phyloP scores from a whole-genome alignment of 2,888 invertebrate genomes.

The Empis stercorea region DNA sequence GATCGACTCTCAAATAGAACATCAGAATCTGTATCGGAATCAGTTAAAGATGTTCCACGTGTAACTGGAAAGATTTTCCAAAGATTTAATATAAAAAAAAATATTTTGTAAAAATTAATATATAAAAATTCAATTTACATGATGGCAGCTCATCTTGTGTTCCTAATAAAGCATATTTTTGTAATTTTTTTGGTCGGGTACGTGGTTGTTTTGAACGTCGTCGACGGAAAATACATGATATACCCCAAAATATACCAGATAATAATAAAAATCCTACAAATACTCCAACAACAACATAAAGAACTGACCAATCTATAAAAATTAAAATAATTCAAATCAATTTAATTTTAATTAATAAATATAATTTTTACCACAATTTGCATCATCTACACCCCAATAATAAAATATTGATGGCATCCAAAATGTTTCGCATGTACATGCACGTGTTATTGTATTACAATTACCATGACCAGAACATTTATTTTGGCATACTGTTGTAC shows the following conservation, averaged over 20 bases:
- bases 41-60: conserved; percentile 46
- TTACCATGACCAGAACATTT: conserved; percentile 85
- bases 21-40: conserved; percentile 75
- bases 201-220: conserved; percentile 39
- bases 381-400: conserved; percentile 49
- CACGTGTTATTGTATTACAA: conserved; percentile 70
- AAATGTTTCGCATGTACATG: conserved; percentile 85
- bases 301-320: conserved; percentile 75
- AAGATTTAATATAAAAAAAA: too few species aligned
- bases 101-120: too few species aligned
- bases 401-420: conserved; percentile 85
- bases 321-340: not conserved
- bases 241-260: conserved; percentile 50
- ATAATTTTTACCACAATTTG: conserved; percentile 60
- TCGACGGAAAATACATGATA: conserved; percentile 47
- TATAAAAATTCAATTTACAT: conserved; percentile 21
- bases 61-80: conserved; percentile 27
- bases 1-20: conserved; percentile 63
- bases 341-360: too few species aligned
- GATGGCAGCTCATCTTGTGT: conserved; percentile 47
- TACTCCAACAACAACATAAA: conserved; percentile 74
- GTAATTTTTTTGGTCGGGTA: conserved; percentile 42
- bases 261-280: conserved; percentile 46
- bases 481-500: conserved; percentile 81
- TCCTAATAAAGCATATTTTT: conserved; percentile 59